Base-by-base conservation (phyloP, 2,113 vertebrate species). In the Silurus glanis region DNA sequence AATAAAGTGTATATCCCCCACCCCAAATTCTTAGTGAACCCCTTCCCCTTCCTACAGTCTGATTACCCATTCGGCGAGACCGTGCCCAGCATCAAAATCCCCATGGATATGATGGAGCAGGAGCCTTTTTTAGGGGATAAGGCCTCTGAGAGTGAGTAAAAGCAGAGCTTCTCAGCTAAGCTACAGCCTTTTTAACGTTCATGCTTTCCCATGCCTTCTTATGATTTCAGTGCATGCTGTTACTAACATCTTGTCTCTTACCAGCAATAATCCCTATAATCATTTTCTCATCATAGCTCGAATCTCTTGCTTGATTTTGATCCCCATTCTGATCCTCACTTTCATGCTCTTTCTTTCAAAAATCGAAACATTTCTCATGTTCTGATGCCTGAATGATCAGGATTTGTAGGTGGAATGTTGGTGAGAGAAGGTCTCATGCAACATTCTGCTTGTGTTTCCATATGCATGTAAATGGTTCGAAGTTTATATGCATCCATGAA, bases 41-140 rank as follows among this genome's bases (percentile, higher is more conserved):
- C 92, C 17, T 97, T 96, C 97, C 90, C 94, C 87, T 85, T 94
- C 96, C 94, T 94, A 95, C 97, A 99, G 98, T 99, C 97, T 90
- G 98, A 99, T 95, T 98, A 95, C 93, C 97, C 97, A 91, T 99
- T 97, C 95, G 96, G 92, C 96, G 98, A 99, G 94, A 99, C 96
- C 85, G 95, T 97, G 91, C 96, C 98, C 95, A 98, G 96, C 97
- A 98, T 99, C 97, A 99, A 99, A 97, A 99, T 99, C 85, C 97
- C 98, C 93, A 97, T 99, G 98, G 98, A 99, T 95, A 97, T 98
- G 94, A 97, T 99, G 97, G 98, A 99, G 93, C 96, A 99, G 91
- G 96, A 99, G 86, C 97, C 97, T 92, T 99, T 99, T 96, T 96
- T 99, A 96, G 96, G 96, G 91, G 97, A 97, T 95, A 97, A 97